These are phyloP conservation scores for Hydrotaea diabolus DNA, from an alignment of 2,888 invertebrate genomes.

Conservation along the genomic window DNA sequence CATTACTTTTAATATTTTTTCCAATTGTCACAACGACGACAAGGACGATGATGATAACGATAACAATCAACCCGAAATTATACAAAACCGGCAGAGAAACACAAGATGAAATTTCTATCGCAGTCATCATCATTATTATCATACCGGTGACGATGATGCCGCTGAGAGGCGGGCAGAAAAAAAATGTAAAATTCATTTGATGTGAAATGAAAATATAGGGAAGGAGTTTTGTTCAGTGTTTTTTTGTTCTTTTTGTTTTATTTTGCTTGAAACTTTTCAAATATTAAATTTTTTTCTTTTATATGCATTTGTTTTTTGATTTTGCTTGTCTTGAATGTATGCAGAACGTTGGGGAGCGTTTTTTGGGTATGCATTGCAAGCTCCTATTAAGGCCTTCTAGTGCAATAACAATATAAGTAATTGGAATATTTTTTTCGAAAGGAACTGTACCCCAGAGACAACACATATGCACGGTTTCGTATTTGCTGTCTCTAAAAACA, in stretches of 20 bases:
- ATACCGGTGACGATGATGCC: conserved; percentile 35
- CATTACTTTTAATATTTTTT: conserved; percentile 62
- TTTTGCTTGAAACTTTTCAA: not conserved
- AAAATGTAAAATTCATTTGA: conserved; percentile 15
- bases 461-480: not conserved
- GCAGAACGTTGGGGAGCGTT: not conserved
- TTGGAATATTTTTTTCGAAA: conserved; percentile 56
- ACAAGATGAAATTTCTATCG: conserved; percentile 38
- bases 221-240: conserved; percentile 10
- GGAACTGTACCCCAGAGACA: conserved; percentile 35
- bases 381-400: conserved; percentile 42
- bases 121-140: conserved; percentile 41
- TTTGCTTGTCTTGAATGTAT: conserved; percentile 14
- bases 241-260: not conserved
- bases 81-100: conserved; percentile 3
- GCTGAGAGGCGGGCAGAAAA: conserved; percentile 27
- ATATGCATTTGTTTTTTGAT: conserved; percentile 20
- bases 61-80: conserved; percentile 54
- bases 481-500: not conserved
- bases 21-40: conserved; percentile 52
- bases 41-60: conserved; percentile 51
- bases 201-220: conserved; percentile 17
- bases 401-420: conserved; percentile 65
- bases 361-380: conserved; percentile 37
- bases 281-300: conserved; percentile 28